phyloP scores from a whole-genome alignment of 2,797 vertebrate species.

The Darevskia nairensis region DNA sequence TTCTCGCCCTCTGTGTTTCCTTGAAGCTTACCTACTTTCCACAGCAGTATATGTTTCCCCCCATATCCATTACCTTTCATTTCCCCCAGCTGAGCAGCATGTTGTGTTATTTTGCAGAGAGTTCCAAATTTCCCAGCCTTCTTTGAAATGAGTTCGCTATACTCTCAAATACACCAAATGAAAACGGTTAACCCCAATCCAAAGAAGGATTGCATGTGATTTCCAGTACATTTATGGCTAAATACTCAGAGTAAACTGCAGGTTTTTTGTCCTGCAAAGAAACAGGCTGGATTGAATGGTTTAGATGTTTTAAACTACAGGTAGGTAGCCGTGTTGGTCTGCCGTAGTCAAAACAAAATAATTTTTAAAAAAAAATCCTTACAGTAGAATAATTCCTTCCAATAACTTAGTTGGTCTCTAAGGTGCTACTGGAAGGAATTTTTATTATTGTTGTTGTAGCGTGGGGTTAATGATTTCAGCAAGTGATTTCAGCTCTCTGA shows the following conservation, averaged over 20 bases:
- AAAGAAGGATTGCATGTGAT: constrained; percentile 24
- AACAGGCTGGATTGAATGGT: constrained; percentile 16
- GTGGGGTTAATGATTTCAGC: too few species aligned
- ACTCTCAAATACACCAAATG: constrained; percentile 22
- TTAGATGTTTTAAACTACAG: constrained; percentile 3
- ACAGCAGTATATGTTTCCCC: neutral
- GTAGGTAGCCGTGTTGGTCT: too few species aligned
- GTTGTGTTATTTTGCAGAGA: constrained; percentile 22
- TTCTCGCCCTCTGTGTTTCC: constrained; percentile 6
- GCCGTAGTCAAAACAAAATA: too few species aligned
- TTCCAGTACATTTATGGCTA: constrained; percentile 25
- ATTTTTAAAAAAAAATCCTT: too few species aligned
- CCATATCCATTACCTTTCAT: constrained; percentile 26
- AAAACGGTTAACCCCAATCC: constrained; percentile 30
- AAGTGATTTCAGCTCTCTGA: too few species aligned
- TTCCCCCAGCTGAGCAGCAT: constrained; percentile 20
- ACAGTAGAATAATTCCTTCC: too few species aligned
- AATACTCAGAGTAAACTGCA: neutral
- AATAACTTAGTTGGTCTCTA: too few species aligned
- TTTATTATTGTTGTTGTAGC: too few species aligned
- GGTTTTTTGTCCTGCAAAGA: constrained; percentile 7
- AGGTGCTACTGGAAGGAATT: too few species aligned
- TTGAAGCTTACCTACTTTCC: constrained; percentile 15
- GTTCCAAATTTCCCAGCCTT: constrained; percentile 6
- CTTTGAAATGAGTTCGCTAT: constrained; percentile 25